Conservation (phyloP, 2,113 vertebrate genomes). For the Zosterops hypoxanthus region DNA sequence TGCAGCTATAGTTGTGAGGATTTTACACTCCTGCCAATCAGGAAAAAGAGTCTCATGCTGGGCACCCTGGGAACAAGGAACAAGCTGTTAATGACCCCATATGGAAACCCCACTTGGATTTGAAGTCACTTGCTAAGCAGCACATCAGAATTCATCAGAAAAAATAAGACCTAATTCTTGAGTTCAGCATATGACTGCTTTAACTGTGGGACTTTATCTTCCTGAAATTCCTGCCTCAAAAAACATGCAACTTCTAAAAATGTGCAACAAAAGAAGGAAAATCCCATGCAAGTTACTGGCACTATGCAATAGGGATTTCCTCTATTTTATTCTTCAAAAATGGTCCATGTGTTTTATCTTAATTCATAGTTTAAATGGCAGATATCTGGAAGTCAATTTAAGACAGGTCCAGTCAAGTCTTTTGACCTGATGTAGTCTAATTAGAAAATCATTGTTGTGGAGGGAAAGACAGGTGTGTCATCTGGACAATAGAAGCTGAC, state of each 20-base stretch:
- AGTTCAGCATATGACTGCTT: neutral
- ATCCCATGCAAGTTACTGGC: neutral
- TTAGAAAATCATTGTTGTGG: neutral
- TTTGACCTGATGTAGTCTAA: neutral
- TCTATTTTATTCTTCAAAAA: neutral
- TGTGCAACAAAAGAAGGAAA: neutral
- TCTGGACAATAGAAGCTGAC: neutral
- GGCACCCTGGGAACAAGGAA: neutral
- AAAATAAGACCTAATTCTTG: neutral
- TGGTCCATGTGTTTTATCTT: neutral
- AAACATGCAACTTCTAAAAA: neutral
- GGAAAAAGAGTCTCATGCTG: neutral
- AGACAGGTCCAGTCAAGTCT: neutral
- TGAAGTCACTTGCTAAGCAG: slow-evolving; percentile 6
- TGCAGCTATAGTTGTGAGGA: neutral
- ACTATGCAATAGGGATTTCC: neutral
- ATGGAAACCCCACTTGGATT: neutral
- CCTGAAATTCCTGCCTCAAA: neutral
- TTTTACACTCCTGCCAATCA: slow-evolving; percentile 19
- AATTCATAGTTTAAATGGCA: neutral
- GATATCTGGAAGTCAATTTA: neutral
- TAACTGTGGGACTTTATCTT: neutral
- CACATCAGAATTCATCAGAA: neutral
- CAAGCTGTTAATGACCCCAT: neutral
- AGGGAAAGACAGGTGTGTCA: neutral